These are phyloP conservation scores for Oenanthe melanoleuca DNA, from an alignment of 2,113 vertebrate species.

Conservation along the genomic window DNA sequence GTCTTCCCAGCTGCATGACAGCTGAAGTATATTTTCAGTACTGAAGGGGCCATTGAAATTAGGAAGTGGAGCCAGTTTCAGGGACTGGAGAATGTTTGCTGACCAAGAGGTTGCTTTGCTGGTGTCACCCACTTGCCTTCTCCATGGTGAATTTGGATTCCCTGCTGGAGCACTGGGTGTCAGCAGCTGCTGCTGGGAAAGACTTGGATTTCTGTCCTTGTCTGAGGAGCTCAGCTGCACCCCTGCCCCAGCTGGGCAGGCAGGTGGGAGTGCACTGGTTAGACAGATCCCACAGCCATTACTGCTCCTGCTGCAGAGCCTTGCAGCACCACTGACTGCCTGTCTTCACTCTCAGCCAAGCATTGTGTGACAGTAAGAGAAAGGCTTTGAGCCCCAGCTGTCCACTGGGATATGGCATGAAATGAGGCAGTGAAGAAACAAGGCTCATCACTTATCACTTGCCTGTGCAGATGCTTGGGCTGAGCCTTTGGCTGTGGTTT, in stretches of 20 bases:
- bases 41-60: background rate
- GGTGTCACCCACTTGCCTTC: background rate
- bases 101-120: background rate
- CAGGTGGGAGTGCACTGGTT: rapidly evolving
- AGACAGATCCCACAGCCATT: background rate
- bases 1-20: background rate
- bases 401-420: background rate
- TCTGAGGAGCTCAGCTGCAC: background rate
- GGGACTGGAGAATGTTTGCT: background rate
- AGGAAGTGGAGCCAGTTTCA: background rate
- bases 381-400: background rate
- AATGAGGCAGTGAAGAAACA: background rate
- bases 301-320: background rate
- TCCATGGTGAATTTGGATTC: background rate
- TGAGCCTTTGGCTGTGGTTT: background rate
- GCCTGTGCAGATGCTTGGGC: background rate
- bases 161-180: rapidly evolving
- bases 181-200: background rate
- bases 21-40: background rate
- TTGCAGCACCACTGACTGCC: background rate
- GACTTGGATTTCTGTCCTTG: background rate
- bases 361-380: background rate
- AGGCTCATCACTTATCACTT: background rate
- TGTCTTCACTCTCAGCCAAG: background rate
- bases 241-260: background rate